Evolutionary conservation across 1,140 invertebrate genomes (phyloP).

Genomic region (Brevipalpus yothersi): DNA sequence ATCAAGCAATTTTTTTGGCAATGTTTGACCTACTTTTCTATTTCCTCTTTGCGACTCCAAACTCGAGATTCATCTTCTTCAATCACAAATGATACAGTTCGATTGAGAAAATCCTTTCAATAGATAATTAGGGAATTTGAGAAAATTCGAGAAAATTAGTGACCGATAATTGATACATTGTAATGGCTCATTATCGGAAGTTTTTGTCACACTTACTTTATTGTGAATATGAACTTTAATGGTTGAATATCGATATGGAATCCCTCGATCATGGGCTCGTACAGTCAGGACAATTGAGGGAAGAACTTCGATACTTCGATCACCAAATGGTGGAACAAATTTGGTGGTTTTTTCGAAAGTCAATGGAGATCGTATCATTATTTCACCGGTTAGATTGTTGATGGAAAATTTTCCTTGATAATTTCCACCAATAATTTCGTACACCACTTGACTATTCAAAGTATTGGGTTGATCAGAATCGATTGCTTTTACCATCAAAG

Average conservation of each 20-base stretch:
- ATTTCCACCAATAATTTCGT: conserved; percentile 54
- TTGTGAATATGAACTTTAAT: conserved; percentile 13
- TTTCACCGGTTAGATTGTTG: conserved; percentile 13
- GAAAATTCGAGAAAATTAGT: neutral
- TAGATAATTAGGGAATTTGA: neutral
- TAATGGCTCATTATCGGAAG: neutral
- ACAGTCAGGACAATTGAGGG: conserved; percentile 12
- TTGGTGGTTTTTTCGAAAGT: neutral
- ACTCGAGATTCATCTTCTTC: conserved; percentile 3
- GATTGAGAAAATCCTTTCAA: conserved; percentile 10
- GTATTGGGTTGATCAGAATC: conserved; percentile 49
- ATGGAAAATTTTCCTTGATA: conserved; percentile 43
- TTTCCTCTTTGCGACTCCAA: conserved; percentile 4
- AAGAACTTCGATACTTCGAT: neutral
- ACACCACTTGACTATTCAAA: conserved; percentile 58
- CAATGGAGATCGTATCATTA: conserved; percentile 12
- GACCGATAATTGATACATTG: neutral
- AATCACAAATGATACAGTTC: conserved; percentile 9
- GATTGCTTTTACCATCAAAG: conserved; percentile 28
- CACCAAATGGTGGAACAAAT: neutral
- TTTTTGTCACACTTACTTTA: conserved; percentile 2
- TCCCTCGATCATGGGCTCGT: conserved; percentile 14
- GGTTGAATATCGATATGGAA: conserved; percentile 11
- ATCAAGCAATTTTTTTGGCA: neutral
- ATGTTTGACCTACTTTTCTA: conserved; percentile 9